Evolutionary conservation across 2,888 invertebrate species (phyloP), one percentile per base, ranked within the genome.

Genomic region (Drosophila fulvimacula): DNA sequence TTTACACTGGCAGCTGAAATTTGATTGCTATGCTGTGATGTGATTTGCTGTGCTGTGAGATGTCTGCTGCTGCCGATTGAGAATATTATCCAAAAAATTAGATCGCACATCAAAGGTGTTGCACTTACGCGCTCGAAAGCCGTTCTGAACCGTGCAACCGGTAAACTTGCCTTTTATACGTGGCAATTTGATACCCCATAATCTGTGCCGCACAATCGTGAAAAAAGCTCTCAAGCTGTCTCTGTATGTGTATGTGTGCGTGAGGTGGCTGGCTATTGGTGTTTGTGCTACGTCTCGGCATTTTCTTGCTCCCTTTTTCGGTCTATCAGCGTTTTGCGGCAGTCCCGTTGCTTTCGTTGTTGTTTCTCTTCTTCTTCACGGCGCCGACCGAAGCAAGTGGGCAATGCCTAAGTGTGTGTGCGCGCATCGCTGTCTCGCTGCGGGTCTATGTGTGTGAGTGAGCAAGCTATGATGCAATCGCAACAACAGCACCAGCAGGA

Each of bases 61-160:
- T 55, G 27, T 67, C 36, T 79, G 78, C 69, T 79, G 74, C 68
- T 65, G 68, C 48, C 57, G 79, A 59, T 78, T 73, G 69, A 66
- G 71, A 81, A 77, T 81, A 73, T 24, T 48, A 48, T 48, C 78
- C 75, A 73, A 85, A 88, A 82, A 75, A 83, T 81, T 76, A 89
- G 84, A 79, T 86, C 88, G 86, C 90, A 91, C 91, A 91, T 86
- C 89, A 89, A 84, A 90, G 87, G 92, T 93, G 93, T 91, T 93
- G 92, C 93, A 97, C 97, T 97, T 97, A 97, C 97, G 93, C 93
- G 97, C 96, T 97, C 96, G 95, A 96, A 96, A 97, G 97, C 97
- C 97, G 97, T 97, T 97, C 97, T 97, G 97, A 96, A 95, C 95
- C 95, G 95, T 94, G 94, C 94, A 94, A 94, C 94, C 94, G 94